These are phyloP conservation scores for Ancistrus triradiatus DNA, from an alignment of 2,113 vertebrate species.

Conservation along the genomic window DNA sequence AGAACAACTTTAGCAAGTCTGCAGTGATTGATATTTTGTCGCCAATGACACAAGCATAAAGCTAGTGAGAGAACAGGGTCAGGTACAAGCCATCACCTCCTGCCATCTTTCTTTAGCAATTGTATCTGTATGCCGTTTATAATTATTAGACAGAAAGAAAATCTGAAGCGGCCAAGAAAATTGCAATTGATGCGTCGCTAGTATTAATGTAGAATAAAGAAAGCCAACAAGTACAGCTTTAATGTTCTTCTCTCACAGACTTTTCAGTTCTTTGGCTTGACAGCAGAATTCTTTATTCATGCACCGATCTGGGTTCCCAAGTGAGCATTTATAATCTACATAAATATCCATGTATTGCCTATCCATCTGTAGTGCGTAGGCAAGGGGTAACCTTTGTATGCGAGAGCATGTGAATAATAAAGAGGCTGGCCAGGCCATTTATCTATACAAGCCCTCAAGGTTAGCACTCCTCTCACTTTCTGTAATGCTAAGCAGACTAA, in stretches of 20 bases:
- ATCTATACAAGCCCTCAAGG: conserved; percentile 23
- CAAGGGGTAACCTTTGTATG: conserved; percentile 6
- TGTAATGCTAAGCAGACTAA: conserved; percentile 31
- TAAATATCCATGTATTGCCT: conserved; percentile 19
- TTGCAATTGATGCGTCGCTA: too few relatives aligned
- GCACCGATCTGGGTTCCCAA: not conserved
- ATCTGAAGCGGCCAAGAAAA: too few relatives aligned
- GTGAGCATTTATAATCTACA: conserved; percentile 18
- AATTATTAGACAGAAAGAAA: too few relatives aligned
- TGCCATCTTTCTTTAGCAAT: too few relatives aligned
- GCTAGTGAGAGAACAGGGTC: too few relatives aligned
- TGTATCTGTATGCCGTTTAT: too few relatives aligned
- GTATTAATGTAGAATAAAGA: too few relatives aligned
- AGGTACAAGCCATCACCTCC: too few relatives aligned
- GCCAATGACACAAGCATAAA: too few relatives aligned
- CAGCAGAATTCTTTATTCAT: not conserved
- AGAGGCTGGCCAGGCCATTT: conserved; percentile 28
- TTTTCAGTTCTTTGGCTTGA: conserved; percentile 3
- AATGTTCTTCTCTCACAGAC: not conserved
- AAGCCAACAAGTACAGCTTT: too few relatives aligned
- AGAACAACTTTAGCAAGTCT: too few relatives aligned
- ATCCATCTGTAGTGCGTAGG: conserved; percentile 20
- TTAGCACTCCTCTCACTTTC: conserved; percentile 31
- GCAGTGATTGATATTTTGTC: too few relatives aligned
- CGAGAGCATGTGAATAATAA: conserved; percentile 19